Evolutionary conservation across 2,888 invertebrate genomes (phyloP), one percentile per base, ranked within the genome.

Genomic region (Epirrita christyi): DNA sequence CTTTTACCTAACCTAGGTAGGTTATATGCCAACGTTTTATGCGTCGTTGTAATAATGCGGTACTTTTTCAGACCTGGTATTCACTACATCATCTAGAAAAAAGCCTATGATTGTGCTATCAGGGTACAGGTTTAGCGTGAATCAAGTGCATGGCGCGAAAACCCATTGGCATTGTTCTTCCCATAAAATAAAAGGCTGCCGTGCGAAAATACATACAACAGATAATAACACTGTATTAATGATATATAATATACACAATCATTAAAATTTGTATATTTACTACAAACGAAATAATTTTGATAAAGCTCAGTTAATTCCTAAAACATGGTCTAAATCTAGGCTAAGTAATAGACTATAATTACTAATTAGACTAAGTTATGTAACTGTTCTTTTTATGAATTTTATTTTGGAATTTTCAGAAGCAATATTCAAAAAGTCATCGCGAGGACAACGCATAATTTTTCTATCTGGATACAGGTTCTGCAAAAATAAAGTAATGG

Each of bases 141-240:
- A 63, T n/a, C 7, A 43, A 1, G 52, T 15, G 1, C 11, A 0
- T 5, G 63, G 63, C 0, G 0, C 10, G 0, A 67, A 59, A 36
- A 63, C 38, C 0, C 32, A 65, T 5, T 72, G 69, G 70, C 58
- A 55, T 38, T 73, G 72, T 43, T 59, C 70, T 8, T 64, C 69
- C 0, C 69, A 75, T 50, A 63, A 62, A 37, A 57, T 55, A 13
- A 66, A 55, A 29, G 66, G 71, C 0, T 78, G 78, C 47, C 61
- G 59, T n/a, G 78, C 76, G 0, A 54, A 61, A 13, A 46, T 76
- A 8, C 52, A 67, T 41, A 76, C 75, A 1, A 6, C 67, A 1
- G 59, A 62, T 1, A 55, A 70, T 29, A 45, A 52, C 6, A 38
- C 15, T 11, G 41, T 77, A 7, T 11, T 74, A 5, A 68, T 60